These are phyloP conservation scores for Myotis myotis DNA, from an alignment of 2,797 vertebrate species.

Conservation along the genomic window DNA sequence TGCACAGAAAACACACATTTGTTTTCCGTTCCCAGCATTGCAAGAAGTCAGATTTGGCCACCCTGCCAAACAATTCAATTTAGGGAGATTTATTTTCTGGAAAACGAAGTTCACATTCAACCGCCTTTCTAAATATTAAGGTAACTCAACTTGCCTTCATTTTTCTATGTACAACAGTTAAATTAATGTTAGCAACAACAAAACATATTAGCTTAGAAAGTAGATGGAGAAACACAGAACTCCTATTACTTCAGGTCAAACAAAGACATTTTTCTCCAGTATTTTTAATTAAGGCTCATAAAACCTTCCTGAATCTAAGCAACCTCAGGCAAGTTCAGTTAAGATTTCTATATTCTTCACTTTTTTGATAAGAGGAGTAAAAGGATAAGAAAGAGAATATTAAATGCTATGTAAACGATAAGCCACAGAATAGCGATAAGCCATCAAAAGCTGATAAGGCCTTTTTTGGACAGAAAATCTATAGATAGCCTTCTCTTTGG, in stretches of 20 bases:
- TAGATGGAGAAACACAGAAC: neutral
- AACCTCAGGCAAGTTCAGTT: neutral
- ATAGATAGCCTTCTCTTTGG: neutral
- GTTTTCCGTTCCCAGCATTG: neutral
- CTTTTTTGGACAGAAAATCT: neutral
- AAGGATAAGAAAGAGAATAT: neutral
- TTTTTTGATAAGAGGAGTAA: neutral
- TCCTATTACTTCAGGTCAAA: constrained; percentile 3
- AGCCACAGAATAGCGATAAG: neutral
- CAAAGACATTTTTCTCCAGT: constrained; percentile 32
- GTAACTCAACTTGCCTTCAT: neutral
- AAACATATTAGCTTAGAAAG: neutral
- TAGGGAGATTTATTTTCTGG: neutral
- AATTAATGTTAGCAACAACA: constrained; percentile 21
- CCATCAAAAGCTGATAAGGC: neutral
- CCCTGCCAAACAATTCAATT: neutral
- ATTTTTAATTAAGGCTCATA: neutral
- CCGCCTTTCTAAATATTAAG: constrained; percentile 21
- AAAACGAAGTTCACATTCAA: constrained; percentile 12
- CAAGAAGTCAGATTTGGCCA: neutral
- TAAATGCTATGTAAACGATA: neutral
- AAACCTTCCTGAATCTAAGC: neutral
- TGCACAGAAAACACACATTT: neutral
- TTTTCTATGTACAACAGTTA: neutral
- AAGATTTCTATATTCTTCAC: constrained; percentile 24